Evolutionary conservation across 2,888 invertebrate species (phyloP), one percentile per base, ranked within the genome.

Genomic region (Rosalia funebris): DNA sequence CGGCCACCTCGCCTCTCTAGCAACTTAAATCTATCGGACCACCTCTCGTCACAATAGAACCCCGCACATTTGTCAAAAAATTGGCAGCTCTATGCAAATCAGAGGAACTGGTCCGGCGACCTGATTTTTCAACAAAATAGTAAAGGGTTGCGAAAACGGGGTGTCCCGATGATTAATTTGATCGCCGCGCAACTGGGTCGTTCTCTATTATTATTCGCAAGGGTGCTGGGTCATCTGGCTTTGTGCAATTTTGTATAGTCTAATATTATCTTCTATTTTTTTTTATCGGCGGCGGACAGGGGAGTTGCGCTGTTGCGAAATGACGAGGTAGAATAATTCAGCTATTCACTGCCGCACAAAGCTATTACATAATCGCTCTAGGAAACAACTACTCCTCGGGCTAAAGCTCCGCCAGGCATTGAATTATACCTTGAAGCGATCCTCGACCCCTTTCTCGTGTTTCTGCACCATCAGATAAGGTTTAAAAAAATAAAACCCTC

Each of bases 131-230:
- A 25, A 50, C 25, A 34, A 42, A 59, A 59, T 54, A 54, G 54
- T 42, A 36, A 34, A 55, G 60, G 60, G 55, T 53, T 53, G 44
- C 55, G 15, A 50, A 52, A 42, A 45, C 36, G 55, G 55, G 60
- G 55, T 60, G 60, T 15, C 19, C 14, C 14, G 39, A 20, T 50
- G 50, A 50, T 50, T 50, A 50, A 50, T 50, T 50, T 50, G 50
- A 50, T 50, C 34, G 9, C 20, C 48, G 20, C 36, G 20, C 41
- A 12, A 36, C 50, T 15, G 25, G 34, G 7, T 37, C 19, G 14
- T 31, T 45, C 12, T 45, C 25, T 45, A 16, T 12, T 48, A 14
- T 39, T 39, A 20, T 50, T 19, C 50, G 12, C 7, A 31, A 17
- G 39, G 16, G 20, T 17, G 19, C n/a, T n/a, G n/a, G n/a, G 48